A percentile compares a stretch with the other conserved stretches of the same genome.
Evolutionary conservation across 2,888 invertebrate species (phyloP).

Genomic region (Latrodectus hesperus): DNA sequence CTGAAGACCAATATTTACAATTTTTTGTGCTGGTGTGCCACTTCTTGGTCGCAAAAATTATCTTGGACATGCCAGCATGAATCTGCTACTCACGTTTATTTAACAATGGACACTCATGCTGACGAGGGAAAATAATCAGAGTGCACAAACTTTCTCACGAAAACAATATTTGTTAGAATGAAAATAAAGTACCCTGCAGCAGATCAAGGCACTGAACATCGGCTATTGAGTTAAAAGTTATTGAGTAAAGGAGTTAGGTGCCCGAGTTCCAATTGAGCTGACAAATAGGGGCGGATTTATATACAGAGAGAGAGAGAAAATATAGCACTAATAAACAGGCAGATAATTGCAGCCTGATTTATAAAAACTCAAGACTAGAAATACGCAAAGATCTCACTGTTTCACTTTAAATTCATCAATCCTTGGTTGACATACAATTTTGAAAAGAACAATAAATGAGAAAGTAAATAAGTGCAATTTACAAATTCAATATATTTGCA

Average conservation of each 20-base stretch:
- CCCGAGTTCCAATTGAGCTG: constrained; percentile 64
- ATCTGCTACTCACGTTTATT: constrained; percentile 33
- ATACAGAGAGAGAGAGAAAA: neutral
- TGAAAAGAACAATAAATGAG: neutral
- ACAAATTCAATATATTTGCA: neutral
- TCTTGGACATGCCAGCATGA: constrained; percentile 63
- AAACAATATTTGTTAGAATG: constrained; percentile 62
- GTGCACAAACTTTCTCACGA: neutral
- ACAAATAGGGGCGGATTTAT: constrained; percentile 47
- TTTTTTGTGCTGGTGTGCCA: constrained; percentile 51
- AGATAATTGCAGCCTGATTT: neutral
- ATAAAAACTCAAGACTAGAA: neutral
- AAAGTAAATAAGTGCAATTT: neutral
- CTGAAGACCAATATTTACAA: too few species aligned
- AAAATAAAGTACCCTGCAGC: constrained; percentile 67
- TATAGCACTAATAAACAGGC: neutral
- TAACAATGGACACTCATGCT: constrained; percentile 35
- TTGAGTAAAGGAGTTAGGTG: constrained; percentile 7
- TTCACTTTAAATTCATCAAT: too few species aligned
- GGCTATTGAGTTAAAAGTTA: constrained; percentile 46
- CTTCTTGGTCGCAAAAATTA: constrained; percentile 16
- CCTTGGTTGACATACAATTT: too few species aligned
- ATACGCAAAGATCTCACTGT: neutral
- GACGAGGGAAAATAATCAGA: constrained; percentile 5
- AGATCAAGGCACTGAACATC: constrained; percentile 69